Evolutionary conservation across 2,797 vertebrate genomes (phyloP).

Genomic region (Cyprinodon diabolis): DNA sequence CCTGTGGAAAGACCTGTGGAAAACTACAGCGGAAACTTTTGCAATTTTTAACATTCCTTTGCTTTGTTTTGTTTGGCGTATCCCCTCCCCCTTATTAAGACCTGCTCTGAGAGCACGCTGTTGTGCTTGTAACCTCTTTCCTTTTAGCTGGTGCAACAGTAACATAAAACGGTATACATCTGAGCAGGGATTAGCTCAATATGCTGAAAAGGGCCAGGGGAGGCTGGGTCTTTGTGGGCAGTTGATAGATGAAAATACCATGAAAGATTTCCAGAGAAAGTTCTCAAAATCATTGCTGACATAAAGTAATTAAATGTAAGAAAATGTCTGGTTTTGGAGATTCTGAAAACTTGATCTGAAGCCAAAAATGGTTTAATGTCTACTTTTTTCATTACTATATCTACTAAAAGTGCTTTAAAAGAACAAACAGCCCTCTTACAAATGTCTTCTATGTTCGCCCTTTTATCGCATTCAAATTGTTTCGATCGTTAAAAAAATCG

Average conservation of each 20-base stretch:
- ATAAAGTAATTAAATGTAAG: slow-evolving; percentile 20
- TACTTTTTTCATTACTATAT: not conserved
- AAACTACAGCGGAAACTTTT: slow-evolving; percentile 33
- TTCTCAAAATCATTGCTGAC: slow-evolving; percentile 33
- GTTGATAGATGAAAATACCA: slow-evolving; percentile 40
- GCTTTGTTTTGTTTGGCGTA: slow-evolving; percentile 15
- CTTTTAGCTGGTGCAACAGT: slow-evolving; percentile 21
- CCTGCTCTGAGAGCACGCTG: slow-evolving; percentile 11
- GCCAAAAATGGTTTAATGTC: not conserved
- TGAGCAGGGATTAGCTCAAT: slow-evolving; percentile 27
- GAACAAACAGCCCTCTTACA: not conserved
- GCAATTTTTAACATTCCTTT: slow-evolving; percentile 19
- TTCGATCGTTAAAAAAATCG: not conserved
- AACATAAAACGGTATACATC: slow-evolving; percentile 37
- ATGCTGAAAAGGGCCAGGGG: slow-evolving; percentile 29
- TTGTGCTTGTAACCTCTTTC: slow-evolving; percentile 15
- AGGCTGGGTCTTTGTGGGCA: not conserved
- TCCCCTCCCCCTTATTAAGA: slow-evolving; percentile 24
- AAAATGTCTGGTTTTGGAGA: slow-evolving; percentile 4
- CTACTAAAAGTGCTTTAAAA: not conserved
- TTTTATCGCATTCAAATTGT: not conserved
- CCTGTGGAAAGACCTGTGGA: slow-evolving; percentile 35
- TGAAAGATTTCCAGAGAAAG: slow-evolving; percentile 37
- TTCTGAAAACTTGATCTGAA: no score
- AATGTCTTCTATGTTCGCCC: not conserved